phyloP scores from a whole-genome alignment of 2,797 vertebrate species.

The Prunella strophiata region DNA sequence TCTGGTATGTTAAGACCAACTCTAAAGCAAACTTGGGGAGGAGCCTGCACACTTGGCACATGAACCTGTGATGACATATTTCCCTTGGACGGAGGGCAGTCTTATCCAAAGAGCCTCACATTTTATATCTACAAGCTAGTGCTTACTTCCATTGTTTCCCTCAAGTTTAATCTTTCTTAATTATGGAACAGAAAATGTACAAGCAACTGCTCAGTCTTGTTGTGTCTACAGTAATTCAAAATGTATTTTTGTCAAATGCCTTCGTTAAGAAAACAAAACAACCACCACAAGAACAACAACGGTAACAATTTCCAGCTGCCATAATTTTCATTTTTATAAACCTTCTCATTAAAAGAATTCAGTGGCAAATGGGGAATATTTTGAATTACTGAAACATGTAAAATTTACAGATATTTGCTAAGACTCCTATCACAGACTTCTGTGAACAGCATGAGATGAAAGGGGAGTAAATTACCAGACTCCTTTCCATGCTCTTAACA shows the following conservation, averaged over 20 bases:
- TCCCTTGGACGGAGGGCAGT: constrained; percentile 35
- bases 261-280: constrained; percentile 39
- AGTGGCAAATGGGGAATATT: constrained; percentile 42
- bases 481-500: constrained; percentile 35
- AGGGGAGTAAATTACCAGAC: neutral
- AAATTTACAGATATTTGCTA: constrained; percentile 56
- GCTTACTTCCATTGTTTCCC: constrained; percentile 4
- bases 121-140: neutral
- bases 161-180: constrained; percentile 21
- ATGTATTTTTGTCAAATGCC: constrained; percentile 46
- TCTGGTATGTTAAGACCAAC: constrained; percentile 16
- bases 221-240: constrained; percentile 26
- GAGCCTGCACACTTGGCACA: constrained; percentile 49
- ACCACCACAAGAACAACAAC: constrained; percentile 11
- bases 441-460: neutral
- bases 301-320: constrained; percentile 21
- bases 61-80: constrained; percentile 53
- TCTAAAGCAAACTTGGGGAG: constrained; percentile 43
- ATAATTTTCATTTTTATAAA: constrained; percentile 57
- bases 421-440: constrained; percentile 25
- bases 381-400: neutral
- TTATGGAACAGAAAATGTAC: constrained; percentile 1
- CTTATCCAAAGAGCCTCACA: neutral
- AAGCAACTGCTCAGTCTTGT: constrained; percentile 19
- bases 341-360: constrained; percentile 51